Percentiles rank a stretch among this genome's conserved stretches.
Evolutionary conservation across 2,113 vertebrate genomes (phyloP).

Genomic region (Promerops cafer): DNA sequence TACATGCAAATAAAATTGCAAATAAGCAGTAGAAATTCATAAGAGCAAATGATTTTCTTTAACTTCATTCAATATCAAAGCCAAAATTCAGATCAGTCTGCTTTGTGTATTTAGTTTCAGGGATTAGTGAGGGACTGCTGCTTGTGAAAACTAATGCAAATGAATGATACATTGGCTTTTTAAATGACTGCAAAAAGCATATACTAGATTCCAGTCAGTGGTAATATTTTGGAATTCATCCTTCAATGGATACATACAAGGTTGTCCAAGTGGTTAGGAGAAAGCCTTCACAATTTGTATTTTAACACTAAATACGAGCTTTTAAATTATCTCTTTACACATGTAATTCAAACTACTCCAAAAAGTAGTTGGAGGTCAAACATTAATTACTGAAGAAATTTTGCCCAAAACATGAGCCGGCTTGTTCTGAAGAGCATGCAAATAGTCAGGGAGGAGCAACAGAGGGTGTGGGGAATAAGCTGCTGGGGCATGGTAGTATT

Average conservation of each 20-base stretch:
- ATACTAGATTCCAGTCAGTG: background rate
- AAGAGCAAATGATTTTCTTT: background rate
- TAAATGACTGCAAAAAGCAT: background rate
- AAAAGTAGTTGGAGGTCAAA: background rate
- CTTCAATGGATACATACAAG: background rate
- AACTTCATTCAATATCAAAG: background rate
- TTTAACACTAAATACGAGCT: background rate
- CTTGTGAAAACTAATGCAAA: background rate
- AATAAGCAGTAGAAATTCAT: background rate
- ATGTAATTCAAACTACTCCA: background rate
- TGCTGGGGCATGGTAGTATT: background rate
- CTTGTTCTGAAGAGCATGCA: background rate
- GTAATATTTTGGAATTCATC: background rate
- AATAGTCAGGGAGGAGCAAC: background rate
- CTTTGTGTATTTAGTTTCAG: background rate
- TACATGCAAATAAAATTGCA: background rate
- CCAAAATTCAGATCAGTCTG: background rate
- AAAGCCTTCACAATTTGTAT: background rate
- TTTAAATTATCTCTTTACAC: background rate
- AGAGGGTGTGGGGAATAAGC: background rate
- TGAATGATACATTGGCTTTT: background rate
- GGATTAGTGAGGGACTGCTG: background rate
- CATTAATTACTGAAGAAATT: background rate
- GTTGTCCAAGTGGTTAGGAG: background rate
- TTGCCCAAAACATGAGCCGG: background rate